Base-by-base conservation (phyloP, 2,797 vertebrate species). In the Sorex maritimensis region DNA sequence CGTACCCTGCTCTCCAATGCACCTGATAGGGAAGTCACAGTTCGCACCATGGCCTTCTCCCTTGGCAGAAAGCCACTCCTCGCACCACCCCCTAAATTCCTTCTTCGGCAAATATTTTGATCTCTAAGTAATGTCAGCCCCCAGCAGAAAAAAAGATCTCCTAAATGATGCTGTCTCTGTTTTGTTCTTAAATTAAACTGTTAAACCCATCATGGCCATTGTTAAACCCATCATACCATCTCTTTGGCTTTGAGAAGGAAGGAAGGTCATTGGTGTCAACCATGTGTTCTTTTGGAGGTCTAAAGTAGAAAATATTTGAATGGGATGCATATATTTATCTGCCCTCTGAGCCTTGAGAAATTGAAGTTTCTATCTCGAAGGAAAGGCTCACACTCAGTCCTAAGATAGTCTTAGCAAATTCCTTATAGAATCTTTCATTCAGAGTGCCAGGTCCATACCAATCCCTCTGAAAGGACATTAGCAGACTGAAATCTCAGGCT, bases 31-130 rank as follows among this genome's bases (percentile, higher is more conserved):
- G 93, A 28, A 38, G 24, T 14, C 15, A 44, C 41, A 41, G 26
- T 9, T 74, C n/a, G 49, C 2, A 49, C 38, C 10, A 13, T 13
- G 19, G 58, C 44, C n/a, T 73, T 78, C 61, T 84, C 41, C 17
- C 63, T 71, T 26, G 12, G 7, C 10, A 71, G 52, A 92, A 49
- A 80, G 21, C 75, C 79, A 61, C 61, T 89, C 67, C 81, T 52
- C 71, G 67, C 23, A 52, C 38, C 63, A 3, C 72, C 15, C n/a
- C 24, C 21, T n/a, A 46, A 46, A 68, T 86, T 63, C 23, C 26
- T 28, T 89, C 75, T 92, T 30, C 34, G 80, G 58, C 38, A 93
- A 81, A 80, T 90, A 93, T 82, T 91, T 95, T 89, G 68, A 81
- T 90, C 30, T 71, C 26, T 75, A 85, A 93, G 30, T 21, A 92